Evolutionary conservation across 2,797 vertebrate genomes (phyloP).

Genomic region (Platalea minor): DNA sequence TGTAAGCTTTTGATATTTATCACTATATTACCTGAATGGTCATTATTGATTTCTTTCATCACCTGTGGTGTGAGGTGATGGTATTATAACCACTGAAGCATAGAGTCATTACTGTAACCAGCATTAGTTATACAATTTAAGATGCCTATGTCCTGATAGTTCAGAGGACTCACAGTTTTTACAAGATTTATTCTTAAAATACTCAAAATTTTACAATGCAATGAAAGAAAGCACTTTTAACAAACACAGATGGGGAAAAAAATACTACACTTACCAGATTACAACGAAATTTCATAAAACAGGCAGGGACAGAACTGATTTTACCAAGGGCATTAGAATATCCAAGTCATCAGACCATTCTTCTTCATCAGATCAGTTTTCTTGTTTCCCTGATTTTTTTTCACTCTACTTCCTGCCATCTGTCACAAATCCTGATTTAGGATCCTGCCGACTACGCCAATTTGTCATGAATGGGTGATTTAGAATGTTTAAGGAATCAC

Average conservation of each 20-base stretch:
- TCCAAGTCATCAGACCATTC: background rate
- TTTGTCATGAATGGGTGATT: no score
- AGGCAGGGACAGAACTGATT: background rate
- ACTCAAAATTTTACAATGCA: background rate
- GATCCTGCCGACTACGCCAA: no score
- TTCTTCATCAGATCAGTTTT: background rate
- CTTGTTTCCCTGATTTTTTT: background rate
- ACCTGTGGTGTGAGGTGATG: background rate
- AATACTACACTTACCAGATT: background rate
- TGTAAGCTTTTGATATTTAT: background rate
- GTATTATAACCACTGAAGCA: background rate
- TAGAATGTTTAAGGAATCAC: no score
- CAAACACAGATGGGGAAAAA: background rate
- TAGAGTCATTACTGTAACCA: background rate
- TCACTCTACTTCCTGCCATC: background rate
- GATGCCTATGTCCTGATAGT: background rate
- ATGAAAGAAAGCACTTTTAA: background rate
- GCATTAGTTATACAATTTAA: background rate
- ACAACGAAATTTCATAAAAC: background rate
- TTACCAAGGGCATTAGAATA: background rate
- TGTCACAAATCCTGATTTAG: no score
- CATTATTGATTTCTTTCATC: background rate
- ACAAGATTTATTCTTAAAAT: background rate
- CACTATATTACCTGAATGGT: background rate
- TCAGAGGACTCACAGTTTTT: background rate